phyloP scores from a whole-genome alignment of 2,888 invertebrate genomes.

The Mellilla xanthometata region DNA sequence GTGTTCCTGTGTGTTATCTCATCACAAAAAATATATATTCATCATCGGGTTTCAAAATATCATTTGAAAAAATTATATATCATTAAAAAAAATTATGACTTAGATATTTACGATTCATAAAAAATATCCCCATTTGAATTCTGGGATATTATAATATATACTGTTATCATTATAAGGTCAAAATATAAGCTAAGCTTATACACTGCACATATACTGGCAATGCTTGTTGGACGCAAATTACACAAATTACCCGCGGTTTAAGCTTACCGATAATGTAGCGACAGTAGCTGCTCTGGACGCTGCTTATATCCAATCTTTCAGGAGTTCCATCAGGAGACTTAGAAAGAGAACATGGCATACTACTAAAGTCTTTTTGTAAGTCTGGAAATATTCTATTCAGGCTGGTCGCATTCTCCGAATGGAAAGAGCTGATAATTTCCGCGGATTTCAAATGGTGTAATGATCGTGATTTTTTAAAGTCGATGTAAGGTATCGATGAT shows the following conservation, averaged over 20 bases:
- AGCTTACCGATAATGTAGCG: conserved; percentile 77
- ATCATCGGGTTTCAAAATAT: no score
- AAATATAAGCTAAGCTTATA: no score
- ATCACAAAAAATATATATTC: no score
- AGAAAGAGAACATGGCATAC: conserved; percentile 69
- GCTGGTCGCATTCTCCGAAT: conserved; percentile 80
- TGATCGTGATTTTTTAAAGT: conserved; percentile 82
- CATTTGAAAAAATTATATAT: conserved; percentile 47
- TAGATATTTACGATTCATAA: neutral
- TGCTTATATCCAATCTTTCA: conserved; percentile 61
- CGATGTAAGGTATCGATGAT: conserved; percentile 86
- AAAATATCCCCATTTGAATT: no score
- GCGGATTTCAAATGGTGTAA: conserved; percentile 84
- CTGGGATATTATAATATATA: no score
- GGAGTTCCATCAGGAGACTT: conserved; percentile 52
- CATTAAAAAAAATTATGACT: neutral
- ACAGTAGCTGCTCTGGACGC: conserved; percentile 81
- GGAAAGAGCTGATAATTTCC: conserved; percentile 82
- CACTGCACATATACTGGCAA: no score
- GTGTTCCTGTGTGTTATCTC: no score
- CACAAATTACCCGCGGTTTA: no score
- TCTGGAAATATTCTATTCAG: conserved; percentile 85
- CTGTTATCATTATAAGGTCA: no score
- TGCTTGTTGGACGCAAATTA: no score
- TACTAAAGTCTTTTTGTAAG: conserved; percentile 73